Evolutionary conservation across 37 sponge, comb jelly and placozoan genomes (phyloP).

Genomic region (Aplysina aerophoba): DNA sequence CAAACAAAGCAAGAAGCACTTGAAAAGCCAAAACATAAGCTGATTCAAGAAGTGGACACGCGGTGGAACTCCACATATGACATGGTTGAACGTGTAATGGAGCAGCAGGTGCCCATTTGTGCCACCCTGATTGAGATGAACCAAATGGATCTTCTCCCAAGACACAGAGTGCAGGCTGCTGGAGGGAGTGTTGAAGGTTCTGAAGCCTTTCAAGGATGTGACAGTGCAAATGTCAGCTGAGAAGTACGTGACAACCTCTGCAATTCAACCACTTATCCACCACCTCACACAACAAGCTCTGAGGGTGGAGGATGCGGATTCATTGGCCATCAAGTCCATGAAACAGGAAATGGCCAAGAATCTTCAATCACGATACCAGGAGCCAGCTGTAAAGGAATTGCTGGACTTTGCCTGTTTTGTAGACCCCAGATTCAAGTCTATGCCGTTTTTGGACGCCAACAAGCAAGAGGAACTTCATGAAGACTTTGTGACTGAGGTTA

Average conservation of each 20-base stretch:
- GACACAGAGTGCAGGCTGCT: constrained; percentile 25
- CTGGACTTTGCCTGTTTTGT: constrained; percentile 12
- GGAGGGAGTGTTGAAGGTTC: constrained; percentile 24
- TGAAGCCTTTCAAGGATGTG: constrained; percentile 35
- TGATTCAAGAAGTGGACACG: constrained; percentile 45
- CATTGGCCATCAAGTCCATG: background rate
- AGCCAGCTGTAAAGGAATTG: background rate
- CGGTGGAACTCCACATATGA: constrained; percentile 53
- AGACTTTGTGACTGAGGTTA: background rate
- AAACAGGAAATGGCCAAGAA: constrained; percentile 15
- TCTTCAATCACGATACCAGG: background rate
- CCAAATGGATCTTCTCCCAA: constrained; percentile 41
- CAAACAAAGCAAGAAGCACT: constrained; percentile 30
- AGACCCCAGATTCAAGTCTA: constrained; percentile 29
- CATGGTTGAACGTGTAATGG: constrained; percentile 29
- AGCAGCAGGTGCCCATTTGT: constrained; percentile 41
- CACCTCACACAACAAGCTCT: background rate
- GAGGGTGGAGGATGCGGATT: background rate
- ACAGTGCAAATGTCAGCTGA: constrained; percentile 34
- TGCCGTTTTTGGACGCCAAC: constrained; percentile 2
- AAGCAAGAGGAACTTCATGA: background rate
- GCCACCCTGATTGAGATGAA: constrained; percentile 37
- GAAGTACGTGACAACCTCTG: constrained; percentile 50
- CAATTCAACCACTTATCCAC: constrained; percentile 40
- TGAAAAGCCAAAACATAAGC: background rate